Conservation (phyloP, 2,797 vertebrate genomes). For the Hirundo rustica region DNA sequence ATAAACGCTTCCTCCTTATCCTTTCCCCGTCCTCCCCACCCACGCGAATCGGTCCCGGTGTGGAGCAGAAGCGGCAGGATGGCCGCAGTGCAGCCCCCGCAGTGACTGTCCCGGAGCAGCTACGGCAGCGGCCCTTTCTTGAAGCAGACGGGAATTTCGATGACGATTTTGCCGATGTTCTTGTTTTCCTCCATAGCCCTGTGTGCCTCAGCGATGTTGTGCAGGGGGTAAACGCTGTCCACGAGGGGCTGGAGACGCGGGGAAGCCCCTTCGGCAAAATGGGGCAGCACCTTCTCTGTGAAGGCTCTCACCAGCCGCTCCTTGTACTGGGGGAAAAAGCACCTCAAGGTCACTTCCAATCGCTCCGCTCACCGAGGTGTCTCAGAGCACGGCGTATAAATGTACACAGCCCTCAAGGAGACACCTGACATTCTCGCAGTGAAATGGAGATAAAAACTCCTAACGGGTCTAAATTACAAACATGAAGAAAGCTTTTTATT, state of each 20-base stretch:
- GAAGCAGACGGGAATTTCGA: constrained; percentile 63
- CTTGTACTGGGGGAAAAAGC: constrained; percentile 79
- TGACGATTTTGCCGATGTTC: constrained; percentile 85
- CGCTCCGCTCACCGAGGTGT: not conserved
- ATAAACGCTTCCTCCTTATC: not conserved
- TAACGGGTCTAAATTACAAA: not conserved
- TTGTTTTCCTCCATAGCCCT: constrained; percentile 82
- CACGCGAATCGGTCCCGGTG: not conserved
- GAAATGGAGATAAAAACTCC: not conserved
- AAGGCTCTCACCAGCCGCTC: constrained; percentile 81
- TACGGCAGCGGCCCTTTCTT: not conserved
- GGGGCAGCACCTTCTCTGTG: constrained; percentile 70
- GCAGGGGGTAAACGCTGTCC: constrained; percentile 77
- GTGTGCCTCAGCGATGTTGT: constrained; percentile 79
- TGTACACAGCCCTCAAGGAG: not conserved
- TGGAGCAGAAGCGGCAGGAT: not conserved
- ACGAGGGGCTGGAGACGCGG: constrained; percentile 74
- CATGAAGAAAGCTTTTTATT: not conserved
- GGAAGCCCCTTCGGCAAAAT: constrained; percentile 70
- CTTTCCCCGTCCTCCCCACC: not conserved
- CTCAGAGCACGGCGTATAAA: not conserved
- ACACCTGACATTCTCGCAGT: not conserved
- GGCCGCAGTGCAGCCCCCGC: not conserved
- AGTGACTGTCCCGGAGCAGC: not conserved
- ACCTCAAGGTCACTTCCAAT: not conserved